phyloP scores from a whole-genome alignment of 2,888 invertebrate genomes.

The Euphydryas editha region DNA sequence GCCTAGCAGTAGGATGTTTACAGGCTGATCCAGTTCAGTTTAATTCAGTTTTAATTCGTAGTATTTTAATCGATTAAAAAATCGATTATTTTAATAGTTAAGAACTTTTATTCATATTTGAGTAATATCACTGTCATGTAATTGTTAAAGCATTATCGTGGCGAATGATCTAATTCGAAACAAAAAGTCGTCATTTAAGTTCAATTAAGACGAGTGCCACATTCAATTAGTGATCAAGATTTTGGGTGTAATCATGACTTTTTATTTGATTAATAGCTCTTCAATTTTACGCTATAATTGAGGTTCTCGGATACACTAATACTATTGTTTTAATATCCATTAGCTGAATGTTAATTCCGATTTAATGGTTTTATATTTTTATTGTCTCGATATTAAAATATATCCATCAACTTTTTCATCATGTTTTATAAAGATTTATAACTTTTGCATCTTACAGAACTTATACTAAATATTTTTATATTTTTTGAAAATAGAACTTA shows the following conservation, averaged over 20 bases:
- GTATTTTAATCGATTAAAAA: no score
- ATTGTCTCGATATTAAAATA: slow-evolving; percentile 27
- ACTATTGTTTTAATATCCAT: slow-evolving; percentile 50
- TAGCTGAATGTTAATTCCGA: slow-evolving; percentile 38
- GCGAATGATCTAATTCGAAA: slow-evolving; percentile 39
- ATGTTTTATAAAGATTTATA: no score
- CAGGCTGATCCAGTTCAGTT: no score
- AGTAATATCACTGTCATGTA: not conserved
- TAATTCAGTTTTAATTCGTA: no score
- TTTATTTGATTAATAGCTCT: slow-evolving; percentile 78
- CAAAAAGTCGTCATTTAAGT: slow-evolving; percentile 69
- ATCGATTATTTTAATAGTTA: no score
- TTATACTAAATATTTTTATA: no score
- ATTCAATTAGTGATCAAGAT: slow-evolving; percentile 80
- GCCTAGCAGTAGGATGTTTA: no score
- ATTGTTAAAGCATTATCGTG: slow-evolving; percentile 15
- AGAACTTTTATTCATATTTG: not conserved
- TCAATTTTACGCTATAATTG: slow-evolving; percentile 72
- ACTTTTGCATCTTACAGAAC: no score
- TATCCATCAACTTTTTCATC: not conserved
- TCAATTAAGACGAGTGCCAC: slow-evolving; percentile 75
- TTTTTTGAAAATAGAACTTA: no score
- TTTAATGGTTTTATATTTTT: slow-evolving; percentile 19
- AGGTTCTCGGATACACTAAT: slow-evolving; percentile 54
- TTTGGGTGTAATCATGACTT: slow-evolving; percentile 73